Conservation (phyloP, 2,797 vertebrate species). For the Anomalospiza imberbis region DNA sequence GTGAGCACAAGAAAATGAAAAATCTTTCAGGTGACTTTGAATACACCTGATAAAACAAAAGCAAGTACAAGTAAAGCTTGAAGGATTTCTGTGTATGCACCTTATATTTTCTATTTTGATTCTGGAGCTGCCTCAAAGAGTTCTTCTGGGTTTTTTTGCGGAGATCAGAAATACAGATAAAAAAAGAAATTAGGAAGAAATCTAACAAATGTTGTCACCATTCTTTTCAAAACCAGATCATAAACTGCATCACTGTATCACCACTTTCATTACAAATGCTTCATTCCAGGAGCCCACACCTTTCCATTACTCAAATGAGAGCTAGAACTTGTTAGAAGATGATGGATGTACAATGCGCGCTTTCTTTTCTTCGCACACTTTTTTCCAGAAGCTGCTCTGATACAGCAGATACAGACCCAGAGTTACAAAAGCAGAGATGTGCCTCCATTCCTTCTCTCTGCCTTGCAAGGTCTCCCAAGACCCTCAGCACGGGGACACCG, state of each 20-base stretch:
- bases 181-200: background rate
- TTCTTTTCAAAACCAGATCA: background rate
- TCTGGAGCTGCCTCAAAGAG: background rate
- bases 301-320: background rate
- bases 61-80: background rate
- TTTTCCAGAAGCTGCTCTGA: background rate
- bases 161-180: background rate
- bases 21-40: background rate
- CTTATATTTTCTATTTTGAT: background rate
- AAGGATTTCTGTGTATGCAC: background rate
- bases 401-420: background rate
- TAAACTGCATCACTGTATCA: background rate
- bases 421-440: background rate
- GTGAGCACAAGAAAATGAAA: background rate
- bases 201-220: background rate
- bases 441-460: background rate
- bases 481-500: background rate
- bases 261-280: background rate
- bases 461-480: background rate
- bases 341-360: background rate
- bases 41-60: background rate
- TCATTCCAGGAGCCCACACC: background rate
- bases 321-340: background rate
- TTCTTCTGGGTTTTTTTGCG: background rate
- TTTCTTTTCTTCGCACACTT: background rate